phyloP scores from a whole-genome alignment of 2,888 invertebrate genomes.

The Sesia bembeciformis region DNA sequence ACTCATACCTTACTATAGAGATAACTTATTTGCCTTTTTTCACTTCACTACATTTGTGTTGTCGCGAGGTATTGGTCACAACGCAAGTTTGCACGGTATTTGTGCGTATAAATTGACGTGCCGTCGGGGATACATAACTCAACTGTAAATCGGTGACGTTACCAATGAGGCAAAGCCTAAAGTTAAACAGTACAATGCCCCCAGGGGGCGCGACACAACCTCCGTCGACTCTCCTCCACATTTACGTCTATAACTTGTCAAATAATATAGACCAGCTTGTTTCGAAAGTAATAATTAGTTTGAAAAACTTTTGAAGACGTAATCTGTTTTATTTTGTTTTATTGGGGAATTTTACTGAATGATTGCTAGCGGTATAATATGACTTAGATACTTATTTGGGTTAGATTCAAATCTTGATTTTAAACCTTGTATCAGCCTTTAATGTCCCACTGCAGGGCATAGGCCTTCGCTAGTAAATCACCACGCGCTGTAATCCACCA shows the following conservation, averaged over 20 bases:
- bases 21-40: too few species aligned
- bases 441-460: too few species aligned
- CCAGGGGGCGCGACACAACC: background rate
- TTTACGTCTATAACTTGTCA: background rate
- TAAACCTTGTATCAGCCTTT: too few species aligned
- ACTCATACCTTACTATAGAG: too few species aligned
- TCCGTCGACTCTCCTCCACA: background rate
- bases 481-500: too few species aligned
- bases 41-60: too few species aligned
- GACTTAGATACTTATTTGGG: too few species aligned
- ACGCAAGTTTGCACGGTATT: background rate
- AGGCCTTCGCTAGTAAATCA: too few species aligned
- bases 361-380: too few species aligned
- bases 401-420: too few species aligned
- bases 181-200: background rate
- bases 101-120: background rate
- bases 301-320: background rate
- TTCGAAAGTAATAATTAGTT: background rate
- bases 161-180: background rate
- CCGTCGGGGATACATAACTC: background rate
- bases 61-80: too few species aligned
- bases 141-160: background rate
- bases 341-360: background rate
- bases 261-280: background rate
- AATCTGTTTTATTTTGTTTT: background rate